These are phyloP conservation scores for Myxocyprinus asiaticus DNA, from an alignment of 2,113 vertebrate species.

Conservation along the genomic window DNA sequence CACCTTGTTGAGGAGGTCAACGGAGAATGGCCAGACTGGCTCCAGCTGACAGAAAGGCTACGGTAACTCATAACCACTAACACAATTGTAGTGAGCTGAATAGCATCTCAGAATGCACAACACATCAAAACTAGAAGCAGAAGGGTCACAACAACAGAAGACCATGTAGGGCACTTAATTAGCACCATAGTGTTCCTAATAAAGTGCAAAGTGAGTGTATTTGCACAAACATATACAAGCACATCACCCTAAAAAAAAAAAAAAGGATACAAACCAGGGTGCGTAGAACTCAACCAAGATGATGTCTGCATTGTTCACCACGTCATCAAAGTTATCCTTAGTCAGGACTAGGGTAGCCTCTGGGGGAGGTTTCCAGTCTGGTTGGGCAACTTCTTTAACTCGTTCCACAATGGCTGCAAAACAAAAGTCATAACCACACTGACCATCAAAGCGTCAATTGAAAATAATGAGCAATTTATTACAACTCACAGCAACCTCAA, in stretches of 20 bases:
- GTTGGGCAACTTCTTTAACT: slow-evolving; percentile 87
- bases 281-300: slow-evolving; percentile 99
- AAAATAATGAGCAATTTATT: not conserved
- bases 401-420: slow-evolving; percentile 86
- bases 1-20: too few relatives aligned
- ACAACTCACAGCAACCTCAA: not conserved
- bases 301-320: slow-evolving; percentile 87
- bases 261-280: slow-evolving; percentile 82
- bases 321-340: slow-evolving; percentile 88
- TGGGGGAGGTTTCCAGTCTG: slow-evolving; percentile 89
- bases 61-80: too few relatives aligned
- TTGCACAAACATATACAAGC: not conserved
- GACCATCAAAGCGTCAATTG: not conserved
- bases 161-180: too few relatives aligned
- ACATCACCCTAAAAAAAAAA: not conserved
- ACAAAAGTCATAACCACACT: slow-evolving; percentile 1
- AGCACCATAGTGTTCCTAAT: too few relatives aligned
- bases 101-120: too few relatives aligned
- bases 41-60: too few relatives aligned
- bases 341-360: slow-evolving; percentile 92
- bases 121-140: too few relatives aligned
- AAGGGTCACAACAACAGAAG: too few relatives aligned
- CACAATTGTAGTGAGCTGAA: too few relatives aligned
- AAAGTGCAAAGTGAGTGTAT: too few relatives aligned
- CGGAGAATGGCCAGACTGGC: too few relatives aligned